Base-by-base conservation (phyloP, 2,113 vertebrate species). In the Centropus unirufus region DNA sequence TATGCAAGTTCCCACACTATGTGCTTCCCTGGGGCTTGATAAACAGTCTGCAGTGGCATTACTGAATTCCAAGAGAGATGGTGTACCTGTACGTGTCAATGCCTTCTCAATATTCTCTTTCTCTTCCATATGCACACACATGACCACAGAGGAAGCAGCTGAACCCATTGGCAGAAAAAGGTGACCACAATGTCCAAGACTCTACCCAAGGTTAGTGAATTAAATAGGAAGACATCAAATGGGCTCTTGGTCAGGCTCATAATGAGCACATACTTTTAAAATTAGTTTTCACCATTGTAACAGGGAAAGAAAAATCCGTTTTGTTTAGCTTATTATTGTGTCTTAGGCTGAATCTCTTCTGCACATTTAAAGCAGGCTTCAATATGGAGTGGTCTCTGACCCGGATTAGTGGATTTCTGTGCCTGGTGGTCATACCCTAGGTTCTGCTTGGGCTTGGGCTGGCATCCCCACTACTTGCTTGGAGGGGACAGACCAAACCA, bases 191-290 rank as follows among this genome's bases (percentile, higher is more conserved):
- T 8, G 4, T 88, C 74, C 85, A 81, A 61, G 40, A 36, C 79
- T 12, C 57, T 92, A 86, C 92, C 95, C 87, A 70, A 70, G 27
- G 23, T 14, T 29, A 57, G 13, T 93, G 75, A 54, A 91, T 19
- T 22, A 47, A 85, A 84, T 73, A 95, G 40, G 47, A 87, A 57
- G 27, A 91, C 5, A 3, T 77, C 79, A 70, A 58, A 12, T 2
- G 6, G 13, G 32, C 8, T 74, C 16, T 89, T 84, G 51, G 44
- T 87, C 66, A 92, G 29, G 6, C 51, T 87, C 9, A 39, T 61
- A 79, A 82, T 11, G 27, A 73, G 59, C 46, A 77, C 83, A 95
- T 95, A 73, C 26, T 89, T 90, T 91, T 80, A 74, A 92, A 90
- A 78, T 94, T 83, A 83, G 39, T 74, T 77, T 19, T 88, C 76